Conservation (phyloP, 2,888 invertebrate species). For the Mesorhabditis spiculigera region DNA sequence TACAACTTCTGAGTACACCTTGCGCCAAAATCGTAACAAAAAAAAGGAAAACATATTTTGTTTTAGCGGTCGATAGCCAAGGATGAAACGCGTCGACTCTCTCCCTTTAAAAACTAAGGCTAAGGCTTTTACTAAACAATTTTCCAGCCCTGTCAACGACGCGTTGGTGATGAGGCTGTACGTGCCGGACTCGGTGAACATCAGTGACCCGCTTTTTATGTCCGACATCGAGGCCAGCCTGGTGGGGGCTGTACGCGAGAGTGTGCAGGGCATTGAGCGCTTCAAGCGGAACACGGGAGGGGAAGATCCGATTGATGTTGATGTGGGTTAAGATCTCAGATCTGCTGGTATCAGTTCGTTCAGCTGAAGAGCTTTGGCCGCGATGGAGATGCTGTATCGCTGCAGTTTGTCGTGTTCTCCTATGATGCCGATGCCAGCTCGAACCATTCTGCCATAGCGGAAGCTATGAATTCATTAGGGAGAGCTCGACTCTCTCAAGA, state of each 20-base stretch:
- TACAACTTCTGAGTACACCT: too few relatives aligned
- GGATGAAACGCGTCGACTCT: too few relatives aligned
- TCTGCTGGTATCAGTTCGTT: neutral
- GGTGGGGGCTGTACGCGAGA: neutral
- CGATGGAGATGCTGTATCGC: neutral
- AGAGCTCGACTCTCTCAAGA: neutral
- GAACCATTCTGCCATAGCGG: neutral
- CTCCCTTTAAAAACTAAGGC: neutral
- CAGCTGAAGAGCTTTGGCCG: neutral
- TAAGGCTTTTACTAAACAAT: neutral
- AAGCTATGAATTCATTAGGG: neutral
- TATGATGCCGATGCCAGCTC: neutral
- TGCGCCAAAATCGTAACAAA: too few relatives aligned
- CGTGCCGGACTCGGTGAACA: constrained; percentile 2
- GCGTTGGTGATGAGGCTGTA: neutral
- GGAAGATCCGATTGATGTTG: neutral
- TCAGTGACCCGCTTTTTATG: neutral
- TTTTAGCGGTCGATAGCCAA: too few relatives aligned
- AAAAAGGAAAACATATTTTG: too few relatives aligned
- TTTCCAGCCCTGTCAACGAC: neutral
- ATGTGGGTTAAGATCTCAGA: neutral
- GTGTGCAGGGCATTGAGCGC: neutral
- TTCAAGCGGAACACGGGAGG: neutral
- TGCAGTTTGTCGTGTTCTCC: neutral
- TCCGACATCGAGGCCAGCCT: neutral